Percentiles rank a stretch among this genome's conserved stretches.
These are phyloP conservation scores for Gallinago nigripennis DNA, from an alignment of 2,797 vertebrate genomes.

Conservation along the genomic window DNA sequence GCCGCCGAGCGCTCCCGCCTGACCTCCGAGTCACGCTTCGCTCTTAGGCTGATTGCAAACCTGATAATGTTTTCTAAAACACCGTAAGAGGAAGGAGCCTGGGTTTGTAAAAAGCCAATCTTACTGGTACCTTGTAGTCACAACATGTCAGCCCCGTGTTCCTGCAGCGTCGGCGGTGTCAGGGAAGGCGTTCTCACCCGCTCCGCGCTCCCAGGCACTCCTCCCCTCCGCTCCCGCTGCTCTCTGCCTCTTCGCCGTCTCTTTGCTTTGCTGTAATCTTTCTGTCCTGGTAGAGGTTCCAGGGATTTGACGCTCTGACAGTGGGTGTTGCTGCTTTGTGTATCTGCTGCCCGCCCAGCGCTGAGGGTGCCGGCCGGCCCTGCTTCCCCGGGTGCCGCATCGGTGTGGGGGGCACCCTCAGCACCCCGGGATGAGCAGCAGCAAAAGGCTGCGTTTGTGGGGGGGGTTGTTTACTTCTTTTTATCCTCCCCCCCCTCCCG, in stretches of 20 bases:
- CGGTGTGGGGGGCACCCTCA: rapidly evolving
- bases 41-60: conserved; percentile 48
- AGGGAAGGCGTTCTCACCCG: conserved; percentile 14
- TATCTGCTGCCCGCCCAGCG: not conserved
- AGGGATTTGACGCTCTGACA: conserved; percentile 24
- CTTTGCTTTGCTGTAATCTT: conserved; percentile 14
- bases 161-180: not conserved
- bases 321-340: conserved; percentile 29
- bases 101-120: not conserved
- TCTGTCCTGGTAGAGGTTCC: conserved; percentile 5
- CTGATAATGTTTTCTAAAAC: conserved; percentile 34
- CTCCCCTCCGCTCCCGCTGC: not conserved
- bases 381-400: rapidly evolving
- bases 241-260: not conserved
- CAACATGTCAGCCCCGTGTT: not conserved
- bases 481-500: too few species aligned
- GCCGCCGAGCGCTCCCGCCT: rapidly evolving
- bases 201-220: not conserved
- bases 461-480: not conserved
- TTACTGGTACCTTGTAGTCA: not conserved
- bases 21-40: not conserved
- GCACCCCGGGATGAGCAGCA: not conserved
- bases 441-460: not conserved
- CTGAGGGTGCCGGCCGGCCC: not conserved
- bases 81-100: not conserved